A percentile compares a stretch with the other conserved stretches of the same genome.
Evolutionary conservation across 2,113 vertebrate genomes (phyloP).

Genomic region (Cyphomyrus plagiostoma): DNA sequence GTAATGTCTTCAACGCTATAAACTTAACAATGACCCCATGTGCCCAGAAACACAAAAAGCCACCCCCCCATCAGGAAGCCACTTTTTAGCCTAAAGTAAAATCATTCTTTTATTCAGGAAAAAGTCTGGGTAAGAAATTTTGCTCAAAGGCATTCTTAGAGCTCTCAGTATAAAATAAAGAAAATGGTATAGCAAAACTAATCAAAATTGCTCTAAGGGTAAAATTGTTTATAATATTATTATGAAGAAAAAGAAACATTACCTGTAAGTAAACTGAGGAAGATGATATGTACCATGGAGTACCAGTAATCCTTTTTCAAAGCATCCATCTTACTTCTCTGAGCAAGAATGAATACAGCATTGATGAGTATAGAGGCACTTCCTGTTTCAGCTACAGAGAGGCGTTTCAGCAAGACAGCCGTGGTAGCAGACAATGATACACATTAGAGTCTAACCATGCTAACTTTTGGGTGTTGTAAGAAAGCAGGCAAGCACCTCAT

Average conservation of each 20-base stretch:
- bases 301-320: constrained; percentile 64
- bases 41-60: not conserved
- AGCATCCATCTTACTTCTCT: constrained; percentile 59
- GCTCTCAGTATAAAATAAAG: not conserved
- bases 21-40: not conserved
- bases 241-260: constrained; percentile 32
- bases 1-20: not conserved
- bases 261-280: constrained; percentile 64
- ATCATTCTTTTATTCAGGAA: not conserved
- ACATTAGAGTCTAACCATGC: not conserved
- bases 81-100: not conserved
- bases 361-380: constrained; percentile 56
- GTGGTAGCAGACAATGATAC: not conserved
- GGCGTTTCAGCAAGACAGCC: constrained; percentile 27
- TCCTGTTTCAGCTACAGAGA: constrained; percentile 49
- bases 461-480: not conserved
- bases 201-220: not conserved
- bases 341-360: constrained; percentile 65
- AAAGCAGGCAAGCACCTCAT: not conserved
- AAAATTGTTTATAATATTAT: not conserved
- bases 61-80: not conserved
- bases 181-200: not conserved
- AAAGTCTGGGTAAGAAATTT: not conserved
- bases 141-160: not conserved
- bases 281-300: constrained; percentile 58